Conservation (phyloP, 1,140 invertebrate species). For the Papilio machaon region DNA sequence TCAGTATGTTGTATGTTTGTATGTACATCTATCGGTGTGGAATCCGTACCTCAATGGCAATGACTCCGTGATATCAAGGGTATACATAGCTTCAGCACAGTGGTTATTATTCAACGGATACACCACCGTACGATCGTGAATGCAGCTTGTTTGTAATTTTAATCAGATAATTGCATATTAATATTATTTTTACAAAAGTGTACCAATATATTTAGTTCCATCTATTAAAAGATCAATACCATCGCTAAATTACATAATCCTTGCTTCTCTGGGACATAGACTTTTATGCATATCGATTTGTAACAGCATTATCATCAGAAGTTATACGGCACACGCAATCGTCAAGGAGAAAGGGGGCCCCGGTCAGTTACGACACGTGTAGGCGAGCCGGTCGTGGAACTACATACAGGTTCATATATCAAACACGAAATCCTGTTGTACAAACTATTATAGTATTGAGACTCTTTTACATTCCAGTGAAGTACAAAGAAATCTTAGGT, state of each 20-base stretch:
- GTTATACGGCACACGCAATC: background rate
- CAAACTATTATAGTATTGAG: background rate
- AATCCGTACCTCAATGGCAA: background rate
- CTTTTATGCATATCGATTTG: background rate
- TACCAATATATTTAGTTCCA: too few relatives aligned
- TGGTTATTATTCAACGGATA: background rate
- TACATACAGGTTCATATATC: background rate
- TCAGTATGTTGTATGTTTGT: background rate
- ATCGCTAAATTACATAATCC: background rate
- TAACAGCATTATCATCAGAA: background rate
- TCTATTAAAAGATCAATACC: too few relatives aligned
- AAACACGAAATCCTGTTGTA: slow-evolving; percentile 19
- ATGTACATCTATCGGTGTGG: background rate
- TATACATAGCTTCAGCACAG: background rate
- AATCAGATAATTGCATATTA: background rate
- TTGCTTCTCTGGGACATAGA: background rate
- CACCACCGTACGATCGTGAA: background rate
- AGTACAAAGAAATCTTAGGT: background rate
- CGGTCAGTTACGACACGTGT: slow-evolving; percentile 17
- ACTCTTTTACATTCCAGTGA: background rate
- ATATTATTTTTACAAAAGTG: too few relatives aligned
- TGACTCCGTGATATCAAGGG: background rate
- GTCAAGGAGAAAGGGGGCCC: slow-evolving; percentile 19
- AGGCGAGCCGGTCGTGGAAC: slow-evolving; percentile 22
- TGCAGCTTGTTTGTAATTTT: background rate